phyloP scores from a whole-genome alignment of 2,113 vertebrate genomes.

The Pelusios castaneus region DNA sequence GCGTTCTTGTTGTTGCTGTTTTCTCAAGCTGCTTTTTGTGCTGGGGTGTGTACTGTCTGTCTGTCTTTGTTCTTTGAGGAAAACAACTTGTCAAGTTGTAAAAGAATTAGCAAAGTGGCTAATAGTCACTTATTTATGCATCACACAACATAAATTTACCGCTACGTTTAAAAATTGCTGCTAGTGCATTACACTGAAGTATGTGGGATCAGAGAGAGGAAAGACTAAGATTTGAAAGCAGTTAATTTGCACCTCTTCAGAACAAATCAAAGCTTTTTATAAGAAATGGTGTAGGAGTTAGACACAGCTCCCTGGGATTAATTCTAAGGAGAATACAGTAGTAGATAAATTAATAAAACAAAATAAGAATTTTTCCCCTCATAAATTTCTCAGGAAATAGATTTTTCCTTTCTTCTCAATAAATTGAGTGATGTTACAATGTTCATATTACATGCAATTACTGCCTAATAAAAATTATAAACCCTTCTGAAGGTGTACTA shows the following conservation, averaged over 20 bases:
- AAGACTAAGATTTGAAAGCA: background rate
- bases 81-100: background rate
- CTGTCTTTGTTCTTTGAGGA: background rate
- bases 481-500: background rate
- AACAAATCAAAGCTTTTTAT: background rate
- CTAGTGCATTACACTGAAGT: background rate
- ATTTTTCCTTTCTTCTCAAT: background rate
- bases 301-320: background rate
- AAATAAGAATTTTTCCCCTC: background rate
- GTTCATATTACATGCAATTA: background rate
- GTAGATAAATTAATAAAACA: background rate
- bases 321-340: background rate
- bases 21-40: background rate
- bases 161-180: background rate
- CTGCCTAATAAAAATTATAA: background rate
- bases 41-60: background rate
- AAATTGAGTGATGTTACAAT: background rate
- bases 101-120: background rate
- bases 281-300: background rate
- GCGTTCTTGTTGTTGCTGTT: background rate
- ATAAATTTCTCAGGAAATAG: background rate
- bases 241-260: background rate
- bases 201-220: background rate
- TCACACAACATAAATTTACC: background rate
- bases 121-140: background rate